These are phyloP conservation scores for Dusona sp. DNA, from an alignment of 2,888 invertebrate species.

Conservation along the genomic window DNA sequence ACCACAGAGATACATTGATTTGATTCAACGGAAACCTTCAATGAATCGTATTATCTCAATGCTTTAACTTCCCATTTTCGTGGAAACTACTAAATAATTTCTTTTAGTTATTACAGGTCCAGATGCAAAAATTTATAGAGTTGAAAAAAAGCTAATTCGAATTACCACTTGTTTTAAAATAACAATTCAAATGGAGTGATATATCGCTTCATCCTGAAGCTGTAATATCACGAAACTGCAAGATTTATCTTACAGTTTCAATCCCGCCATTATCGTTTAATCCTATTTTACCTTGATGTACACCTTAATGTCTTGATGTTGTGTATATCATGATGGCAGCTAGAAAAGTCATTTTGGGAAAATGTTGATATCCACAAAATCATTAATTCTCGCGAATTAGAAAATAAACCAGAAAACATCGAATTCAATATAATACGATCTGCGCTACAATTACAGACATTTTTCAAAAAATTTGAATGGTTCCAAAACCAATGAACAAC, in stretches of 20 bases:
- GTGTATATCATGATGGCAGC: no score
- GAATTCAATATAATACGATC: neutral
- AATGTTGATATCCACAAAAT: no score
- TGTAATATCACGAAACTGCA: no score
- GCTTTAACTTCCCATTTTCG: neutral
- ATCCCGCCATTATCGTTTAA: no score
- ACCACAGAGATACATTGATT: slow-evolving; percentile 13
- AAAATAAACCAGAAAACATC: neutral
- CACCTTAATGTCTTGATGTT: no score
- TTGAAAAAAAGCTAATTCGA: neutral
- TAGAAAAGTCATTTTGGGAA: no score
- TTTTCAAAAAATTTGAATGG: neutral
- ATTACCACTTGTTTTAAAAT: neutral
- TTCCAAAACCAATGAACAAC: neutral
- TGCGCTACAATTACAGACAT: neutral
- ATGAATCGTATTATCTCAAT: neutral
- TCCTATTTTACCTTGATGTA: no score
- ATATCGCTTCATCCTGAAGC: no score
- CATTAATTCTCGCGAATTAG: no score
- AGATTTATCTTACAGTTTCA: neutral
- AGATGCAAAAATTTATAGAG: neutral
- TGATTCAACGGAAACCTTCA: neutral
- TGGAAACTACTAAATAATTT: neutral
- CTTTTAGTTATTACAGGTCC: neutral
- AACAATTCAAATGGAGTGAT: neutral